These are phyloP conservation scores for Chrysochloris asiatica DNA, from an alignment of 2,113 vertebrate species.

Conservation along the genomic window DNA sequence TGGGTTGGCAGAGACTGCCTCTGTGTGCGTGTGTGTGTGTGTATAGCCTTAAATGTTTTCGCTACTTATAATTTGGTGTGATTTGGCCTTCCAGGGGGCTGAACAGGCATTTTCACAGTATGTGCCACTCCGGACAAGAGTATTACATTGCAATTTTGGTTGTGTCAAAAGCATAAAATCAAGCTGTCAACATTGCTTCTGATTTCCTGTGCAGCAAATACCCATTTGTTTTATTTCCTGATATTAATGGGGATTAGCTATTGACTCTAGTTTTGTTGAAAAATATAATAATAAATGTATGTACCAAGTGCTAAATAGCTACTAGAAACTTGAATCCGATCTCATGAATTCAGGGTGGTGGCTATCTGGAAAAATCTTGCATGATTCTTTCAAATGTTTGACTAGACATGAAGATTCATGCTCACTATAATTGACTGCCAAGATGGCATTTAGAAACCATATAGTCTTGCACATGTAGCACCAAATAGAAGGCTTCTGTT, in stretches of 20 bases:
- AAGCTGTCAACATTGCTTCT: constrained; percentile 57
- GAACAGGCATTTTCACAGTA: constrained; percentile 78
- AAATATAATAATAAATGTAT: constrained; percentile 72
- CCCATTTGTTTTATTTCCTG: constrained; percentile 60
- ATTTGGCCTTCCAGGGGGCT: constrained; percentile 76
- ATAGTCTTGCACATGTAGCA: not conserved
- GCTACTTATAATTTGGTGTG: constrained; percentile 77
- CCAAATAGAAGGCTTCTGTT: not conserved
- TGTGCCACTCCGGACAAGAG: constrained; percentile 57
- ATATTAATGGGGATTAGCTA: constrained; percentile 79
- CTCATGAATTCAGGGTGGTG: constrained; percentile 31
- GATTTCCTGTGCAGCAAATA: constrained; percentile 69
- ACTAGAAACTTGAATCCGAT: constrained; percentile 70
- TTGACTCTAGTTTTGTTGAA: constrained; percentile 74
- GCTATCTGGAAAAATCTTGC: constrained; percentile 50
- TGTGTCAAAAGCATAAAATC: constrained; percentile 74
- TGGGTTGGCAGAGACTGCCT: constrained; percentile 67
- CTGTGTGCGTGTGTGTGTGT: not conserved
- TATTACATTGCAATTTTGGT: constrained; percentile 73
- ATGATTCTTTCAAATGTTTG: constrained; percentile 33
- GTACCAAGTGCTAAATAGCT: constrained; percentile 70
- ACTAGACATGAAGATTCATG: constrained; percentile 5
- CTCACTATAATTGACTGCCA: not conserved
- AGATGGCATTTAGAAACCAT: not conserved
- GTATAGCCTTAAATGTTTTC: constrained; percentile 76